Conservation (phyloP, 2,888 invertebrate species). For the Cepaea hortensis region DNA sequence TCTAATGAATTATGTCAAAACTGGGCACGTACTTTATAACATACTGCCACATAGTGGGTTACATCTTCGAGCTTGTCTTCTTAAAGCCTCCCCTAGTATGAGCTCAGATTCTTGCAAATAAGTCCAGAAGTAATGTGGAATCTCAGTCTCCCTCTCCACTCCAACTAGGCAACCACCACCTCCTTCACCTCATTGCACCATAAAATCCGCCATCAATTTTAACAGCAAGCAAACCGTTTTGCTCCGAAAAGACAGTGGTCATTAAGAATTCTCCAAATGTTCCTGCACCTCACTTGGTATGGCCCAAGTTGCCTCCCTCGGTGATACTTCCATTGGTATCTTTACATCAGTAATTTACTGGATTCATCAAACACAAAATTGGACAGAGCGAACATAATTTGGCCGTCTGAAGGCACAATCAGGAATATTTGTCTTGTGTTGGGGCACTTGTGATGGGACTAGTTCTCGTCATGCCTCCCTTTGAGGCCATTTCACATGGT, state of each 20-base stretch:
- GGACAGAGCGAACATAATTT: slow-evolving; percentile 39
- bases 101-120: too few relatives aligned
- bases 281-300: slow-evolving; percentile 15
- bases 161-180: too few relatives aligned
- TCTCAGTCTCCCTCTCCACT: too few relatives aligned
- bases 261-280: slow-evolving; percentile 31
- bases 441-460: slow-evolving; percentile 40
- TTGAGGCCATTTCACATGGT: slow-evolving; percentile 16
- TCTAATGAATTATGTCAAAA: slow-evolving; percentile 40
- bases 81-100: too few relatives aligned
- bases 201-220: too few relatives aligned
- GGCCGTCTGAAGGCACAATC: slow-evolving; percentile 45
- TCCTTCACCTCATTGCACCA: too few relatives aligned
- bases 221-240: too few relatives aligned
- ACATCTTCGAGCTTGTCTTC: too few relatives aligned
- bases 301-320: slow-evolving; percentile 25
- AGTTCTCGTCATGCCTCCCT: not conserved
- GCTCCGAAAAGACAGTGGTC: not conserved
- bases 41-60: too few relatives aligned
- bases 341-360: slow-evolving; percentile 48
- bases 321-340: slow-evolving; percentile 42
- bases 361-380: slow-evolving; percentile 49
- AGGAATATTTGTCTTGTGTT: slow-evolving; percentile 38
- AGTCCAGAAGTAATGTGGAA: too few relatives aligned
- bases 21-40: slow-evolving; percentile 7